phyloP scores from a whole-genome alignment of 2,888 invertebrate species.

The Harmothoe impar region DNA sequence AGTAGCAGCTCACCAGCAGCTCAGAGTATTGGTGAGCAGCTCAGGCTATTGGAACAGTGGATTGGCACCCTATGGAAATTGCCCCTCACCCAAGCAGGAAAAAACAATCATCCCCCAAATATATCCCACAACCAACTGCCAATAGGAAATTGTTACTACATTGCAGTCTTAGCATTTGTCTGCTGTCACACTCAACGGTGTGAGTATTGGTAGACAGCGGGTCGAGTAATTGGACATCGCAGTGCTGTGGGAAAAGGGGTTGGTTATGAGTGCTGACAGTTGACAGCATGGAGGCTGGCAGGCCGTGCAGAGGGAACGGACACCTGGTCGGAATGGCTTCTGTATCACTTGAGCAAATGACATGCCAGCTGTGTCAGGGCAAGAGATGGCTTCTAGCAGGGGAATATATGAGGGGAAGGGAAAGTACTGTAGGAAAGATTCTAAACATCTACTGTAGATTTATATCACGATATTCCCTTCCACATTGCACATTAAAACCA shows the following conservation, averaged over 20 bases:
- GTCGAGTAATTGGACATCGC: neutral
- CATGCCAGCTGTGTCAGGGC: too few species aligned
- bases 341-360: too few species aligned
- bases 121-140: neutral
- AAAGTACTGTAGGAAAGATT: too few species aligned
- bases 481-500: too few species aligned
- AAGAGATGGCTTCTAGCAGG: too few species aligned
- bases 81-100: neutral
- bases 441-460: too few species aligned
- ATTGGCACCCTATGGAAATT: conserved; percentile 5
- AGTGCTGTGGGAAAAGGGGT: neutral
- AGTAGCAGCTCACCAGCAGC: neutral
- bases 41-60: neutral
- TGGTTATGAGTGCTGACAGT: too few species aligned
- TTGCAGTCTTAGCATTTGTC: neutral
- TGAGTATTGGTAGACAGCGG: neutral
- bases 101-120: neutral
- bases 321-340: too few species aligned
- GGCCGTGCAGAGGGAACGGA: too few species aligned
- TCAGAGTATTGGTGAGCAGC: neutral
- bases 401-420: too few species aligned
- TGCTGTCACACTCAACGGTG: neutral
- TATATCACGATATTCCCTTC: too few species aligned
- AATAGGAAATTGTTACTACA: neutral
- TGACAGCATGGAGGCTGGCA: too few species aligned